Percentiles rank a stretch among this genome's conserved stretches.
phyloP scores from a whole-genome alignment of 30 jellyfish, hydroid and myxozoan species.

The Morbakka virulenta region DNA sequence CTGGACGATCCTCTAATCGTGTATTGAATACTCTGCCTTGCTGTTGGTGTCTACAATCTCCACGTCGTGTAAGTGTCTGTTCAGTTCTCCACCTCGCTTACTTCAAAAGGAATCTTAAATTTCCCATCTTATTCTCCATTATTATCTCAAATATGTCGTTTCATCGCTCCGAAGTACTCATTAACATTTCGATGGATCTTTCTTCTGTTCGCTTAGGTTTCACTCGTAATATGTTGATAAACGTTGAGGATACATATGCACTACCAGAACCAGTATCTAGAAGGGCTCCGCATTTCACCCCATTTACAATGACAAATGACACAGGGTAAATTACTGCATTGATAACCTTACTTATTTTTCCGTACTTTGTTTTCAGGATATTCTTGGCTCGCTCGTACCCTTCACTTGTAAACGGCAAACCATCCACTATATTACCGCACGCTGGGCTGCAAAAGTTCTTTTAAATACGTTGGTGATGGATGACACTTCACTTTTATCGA shows the following conservation, averaged over 20 bases:
- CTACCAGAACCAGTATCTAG: conserved; percentile 63
- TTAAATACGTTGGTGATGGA: conserved; percentile 39
- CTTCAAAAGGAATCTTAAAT: conserved; percentile 6
- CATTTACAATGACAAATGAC: conserved; percentile 41
- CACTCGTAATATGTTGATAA: neutral
- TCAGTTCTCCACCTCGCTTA: conserved; percentile 9
- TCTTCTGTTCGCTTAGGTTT: conserved; percentile 15
- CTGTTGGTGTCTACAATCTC: conserved; percentile 8
- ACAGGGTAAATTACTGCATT: conserved; percentile 54
- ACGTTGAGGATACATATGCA: conserved; percentile 34
- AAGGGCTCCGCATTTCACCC: conserved; percentile 39
- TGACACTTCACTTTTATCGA: neutral
- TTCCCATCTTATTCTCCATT: conserved; percentile 9
- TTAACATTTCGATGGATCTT: conserved; percentile 51
- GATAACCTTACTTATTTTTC: conserved; percentile 51
- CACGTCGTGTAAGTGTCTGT: conserved; percentile 11
- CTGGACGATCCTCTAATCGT: conserved; percentile 20
- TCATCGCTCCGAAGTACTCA: neutral
- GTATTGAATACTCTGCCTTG: conserved; percentile 35
- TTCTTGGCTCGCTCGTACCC: too few species aligned
- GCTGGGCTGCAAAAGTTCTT: conserved; percentile 3
- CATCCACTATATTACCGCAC: conserved; percentile 20
- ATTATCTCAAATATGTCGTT: conserved; percentile 6
- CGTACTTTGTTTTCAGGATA: conserved; percentile 43
- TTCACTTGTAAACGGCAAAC: conserved; percentile 45